Base-by-base conservation (phyloP, 2,888 invertebrate species). In the Parthenolecanium corni region DNA sequence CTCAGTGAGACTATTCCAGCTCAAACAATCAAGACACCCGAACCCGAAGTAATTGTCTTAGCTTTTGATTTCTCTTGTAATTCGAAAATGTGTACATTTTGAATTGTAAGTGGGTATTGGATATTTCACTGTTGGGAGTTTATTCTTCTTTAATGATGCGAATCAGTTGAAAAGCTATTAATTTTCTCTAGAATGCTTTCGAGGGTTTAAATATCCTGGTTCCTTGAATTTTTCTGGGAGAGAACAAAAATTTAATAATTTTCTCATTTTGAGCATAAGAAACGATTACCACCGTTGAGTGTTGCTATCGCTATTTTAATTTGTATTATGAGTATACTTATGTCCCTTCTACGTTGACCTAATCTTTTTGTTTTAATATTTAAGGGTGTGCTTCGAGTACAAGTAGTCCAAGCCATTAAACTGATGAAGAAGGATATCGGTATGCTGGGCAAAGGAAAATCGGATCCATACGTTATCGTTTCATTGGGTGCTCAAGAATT, bases 391-490 rank as follows among this genome's bases (percentile, higher is more conserved):
- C 77, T 98, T 62, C 81, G 96, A 67, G 86, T 98, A 62, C 91
- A 95, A 73, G 85, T 97, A 11, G 84, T 96, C 6, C 93, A 93
- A 78, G 97, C 93, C 9, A 87, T 89, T 73, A 88, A 97, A 74
- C 80, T 98, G 21, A 92, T 93, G 85, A 95, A 90, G 74, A 94
- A 92, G 76, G 98, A 98, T 74, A 86, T 95, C 52, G 83, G 89
- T 49, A 74, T 96, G 70, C 74, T 96, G 70, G 92, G 91, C 72
- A 89, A 89, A 78, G 93, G 95, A 72, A 96, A 96, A 78, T 95
- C 95, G 0, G 97, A 98, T 79, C 97, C 98, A 3, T 98, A 97
- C 74, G 89, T 89, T 52, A 82, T 93, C 61, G 79, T 92, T 71
- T 84, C 83, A 70, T 90, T 98, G 66, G 97, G 97, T 62, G 89